These are phyloP conservation scores for Cylindroiulus punctatus DNA, from an alignment of 2,888 invertebrate species.

Conservation along the genomic window DNA sequence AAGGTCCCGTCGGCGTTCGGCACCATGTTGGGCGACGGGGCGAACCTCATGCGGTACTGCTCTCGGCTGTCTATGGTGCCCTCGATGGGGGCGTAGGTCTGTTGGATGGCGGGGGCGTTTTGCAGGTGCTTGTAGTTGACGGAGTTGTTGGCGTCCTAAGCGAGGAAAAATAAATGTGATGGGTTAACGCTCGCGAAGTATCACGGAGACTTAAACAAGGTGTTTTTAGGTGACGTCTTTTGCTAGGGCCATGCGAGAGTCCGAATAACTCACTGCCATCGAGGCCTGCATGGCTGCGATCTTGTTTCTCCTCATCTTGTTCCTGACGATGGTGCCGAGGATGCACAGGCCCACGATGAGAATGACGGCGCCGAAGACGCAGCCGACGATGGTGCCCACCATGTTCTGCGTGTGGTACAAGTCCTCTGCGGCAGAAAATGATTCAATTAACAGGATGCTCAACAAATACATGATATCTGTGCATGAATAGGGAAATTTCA, in stretches of 20 bases:
- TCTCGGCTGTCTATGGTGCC: slow-evolving; percentile 52
- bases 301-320: background rate
- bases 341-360: background rate
- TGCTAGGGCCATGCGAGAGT: too few relatives aligned
- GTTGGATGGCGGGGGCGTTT: background rate
- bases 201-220: too few relatives aligned
- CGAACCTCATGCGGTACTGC: slow-evolving; percentile 37
- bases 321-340: background rate
- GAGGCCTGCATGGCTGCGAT: background rate
- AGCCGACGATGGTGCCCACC: slow-evolving; percentile 3
- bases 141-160: background rate
- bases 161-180: too few relatives aligned
- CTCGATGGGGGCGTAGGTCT: background rate
- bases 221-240: too few relatives aligned
- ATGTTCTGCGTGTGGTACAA: background rate
- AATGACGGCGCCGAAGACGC: background rate
- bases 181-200: too few relatives aligned
- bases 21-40: background rate
- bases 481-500: too few relatives aligned
- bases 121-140: background rate
- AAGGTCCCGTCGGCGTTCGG: background rate
- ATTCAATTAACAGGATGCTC: too few relatives aligned
- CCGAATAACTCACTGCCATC: background rate
- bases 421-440: too few relatives aligned
- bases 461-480: too few relatives aligned